phyloP scores from a whole-genome alignment of 92 coral and sea anemone species.

The Micromussa lordhowensis region DNA sequence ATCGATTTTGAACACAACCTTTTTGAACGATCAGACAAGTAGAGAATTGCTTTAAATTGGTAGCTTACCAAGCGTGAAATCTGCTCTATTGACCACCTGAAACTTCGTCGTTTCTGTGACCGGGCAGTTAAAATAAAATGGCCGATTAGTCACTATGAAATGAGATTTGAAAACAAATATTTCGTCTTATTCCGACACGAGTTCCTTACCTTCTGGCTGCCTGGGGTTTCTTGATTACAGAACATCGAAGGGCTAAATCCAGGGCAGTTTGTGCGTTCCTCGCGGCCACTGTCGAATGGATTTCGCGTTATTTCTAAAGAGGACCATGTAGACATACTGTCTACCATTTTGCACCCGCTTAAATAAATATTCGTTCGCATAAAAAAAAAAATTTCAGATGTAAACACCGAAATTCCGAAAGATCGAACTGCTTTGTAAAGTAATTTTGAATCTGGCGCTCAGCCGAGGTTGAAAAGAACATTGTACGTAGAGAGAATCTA shows the following conservation, averaged over 20 bases:
- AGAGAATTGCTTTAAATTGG: too few relatives aligned
- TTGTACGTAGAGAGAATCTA: slow-evolving; percentile 66
- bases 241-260: slow-evolving; percentile 98
- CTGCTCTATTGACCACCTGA: slow-evolving; percentile 97
- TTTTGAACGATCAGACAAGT: neutral
- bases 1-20: neutral
- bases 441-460: slow-evolving; percentile 86
- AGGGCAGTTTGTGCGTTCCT: slow-evolving; percentile 84
- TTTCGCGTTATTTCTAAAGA: slow-evolving; percentile 83
- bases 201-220: slow-evolving; percentile 79
- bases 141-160: neutral
- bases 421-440: slow-evolving; percentile 26
- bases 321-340: slow-evolving; percentile 77
- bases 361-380: neutral
- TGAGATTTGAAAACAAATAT: neutral
- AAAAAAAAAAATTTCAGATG: slow-evolving; percentile 1
- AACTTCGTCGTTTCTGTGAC: slow-evolving; percentile 71
- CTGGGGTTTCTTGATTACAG: slow-evolving; percentile 86
- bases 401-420: slow-evolving; percentile 16
- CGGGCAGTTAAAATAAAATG: neutral
- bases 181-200: neutral
- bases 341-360: slow-evolving; percentile 53
- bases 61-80: slow-evolving; percentile 89
- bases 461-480: slow-evolving; percentile 51
- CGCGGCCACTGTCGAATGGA: slow-evolving; percentile 88